A percentile compares a stretch with the other conserved stretches of the same genome.
These are phyloP conservation scores for Anthophora plumipes DNA, from an alignment of 2,888 invertebrate species.

Conservation along the genomic window DNA sequence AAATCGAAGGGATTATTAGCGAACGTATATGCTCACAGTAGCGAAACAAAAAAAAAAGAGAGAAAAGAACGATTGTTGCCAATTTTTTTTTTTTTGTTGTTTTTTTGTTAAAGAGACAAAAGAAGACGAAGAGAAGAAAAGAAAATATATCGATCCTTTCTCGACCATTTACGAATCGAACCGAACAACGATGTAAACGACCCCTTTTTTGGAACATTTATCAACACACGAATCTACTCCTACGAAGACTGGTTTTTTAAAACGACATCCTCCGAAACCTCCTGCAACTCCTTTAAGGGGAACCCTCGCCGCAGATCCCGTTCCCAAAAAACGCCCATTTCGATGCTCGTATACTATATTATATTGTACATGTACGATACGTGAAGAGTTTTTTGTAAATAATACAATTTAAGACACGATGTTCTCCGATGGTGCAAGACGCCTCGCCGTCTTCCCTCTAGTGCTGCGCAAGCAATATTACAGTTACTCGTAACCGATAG, in stretches of 20 bases:
- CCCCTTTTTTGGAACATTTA: conserved; percentile 61
- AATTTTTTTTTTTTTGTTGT: too few species aligned
- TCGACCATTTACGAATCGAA: conserved; percentile 50
- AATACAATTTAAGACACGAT: conserved; percentile 46
- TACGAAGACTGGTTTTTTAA: conserved; percentile 82
- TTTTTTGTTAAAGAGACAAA: conserved; percentile 1
- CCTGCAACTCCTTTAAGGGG: neutral
- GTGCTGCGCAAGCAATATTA: conserved; percentile 72
- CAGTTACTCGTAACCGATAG: conserved; percentile 71
- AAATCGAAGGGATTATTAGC: neutral
- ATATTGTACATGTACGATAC: conserved; percentile 44
- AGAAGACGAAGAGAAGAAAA: too few species aligned
- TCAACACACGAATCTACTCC: conserved; percentile 67
- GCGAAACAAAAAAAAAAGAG: neutral
- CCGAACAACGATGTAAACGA: conserved; percentile 75
- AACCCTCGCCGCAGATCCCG: too few species aligned
- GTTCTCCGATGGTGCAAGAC: conserved; percentile 27
- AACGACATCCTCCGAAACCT: conserved; percentile 38
- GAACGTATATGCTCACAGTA: conserved; percentile 9
- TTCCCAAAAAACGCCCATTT: conserved; percentile 33
- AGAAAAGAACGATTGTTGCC: conserved; percentile 17
- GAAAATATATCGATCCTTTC: conserved; percentile 14
- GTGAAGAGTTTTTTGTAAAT: conserved; percentile 69
- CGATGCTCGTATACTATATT: conserved; percentile 49
- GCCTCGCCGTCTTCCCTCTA: conserved; percentile 47